Base-by-base conservation (phyloP, 2,113 vertebrate genomes). In the Alouatta palliata region DNA sequence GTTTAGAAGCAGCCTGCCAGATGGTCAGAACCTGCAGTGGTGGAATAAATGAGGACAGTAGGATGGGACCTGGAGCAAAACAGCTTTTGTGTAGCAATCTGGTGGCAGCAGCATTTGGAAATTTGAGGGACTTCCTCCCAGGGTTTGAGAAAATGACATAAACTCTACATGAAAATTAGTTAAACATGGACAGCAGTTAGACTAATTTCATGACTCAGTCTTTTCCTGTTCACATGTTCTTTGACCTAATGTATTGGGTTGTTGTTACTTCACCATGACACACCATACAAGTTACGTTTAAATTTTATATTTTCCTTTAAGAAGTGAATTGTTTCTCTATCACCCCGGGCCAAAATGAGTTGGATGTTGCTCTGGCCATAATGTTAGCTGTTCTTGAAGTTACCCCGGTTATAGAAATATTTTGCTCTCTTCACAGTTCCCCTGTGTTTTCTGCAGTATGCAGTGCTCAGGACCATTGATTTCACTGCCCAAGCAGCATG, bases 11-110 rank as follows among this genome's bases (percentile, higher is more conserved):
- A 52, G n/a, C 27, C 61, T 87, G 87, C 87, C 96, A 96, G 95
- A 97, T 96, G 98, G 97, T 56, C 84, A 90, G 56, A 92, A 93
- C 86, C 93, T 92, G 84, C 64, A 56, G 47, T 82, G 47, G 91
- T 90, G 2, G 32, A 95, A 82, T 45, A 64, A 95, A 82, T 40
- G 70, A 95, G 76, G 96, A 90, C 52, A 95, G 45, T 35, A 30
- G 54, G 94, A 95, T 80, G 61, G 32, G 73, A 90, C 95, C 95
- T 54, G 64, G 83, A 95, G 96, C 95, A 96, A 94, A 97, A 91
- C 14, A 52, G 45, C 11, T 56, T 87, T 84, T 88, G 52, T 79
- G 16, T 9, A 96, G 43, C 95, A 96, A 87, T 96, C 84, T 97
- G 84, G 47, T 92, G n/a, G 75, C 54, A 94, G 45, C 27, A 87